Percentiles rank a stretch among this genome's conserved stretches.
phyloP scores from a whole-genome alignment of 2,113 vertebrate species.

The Numenius arquata region DNA sequence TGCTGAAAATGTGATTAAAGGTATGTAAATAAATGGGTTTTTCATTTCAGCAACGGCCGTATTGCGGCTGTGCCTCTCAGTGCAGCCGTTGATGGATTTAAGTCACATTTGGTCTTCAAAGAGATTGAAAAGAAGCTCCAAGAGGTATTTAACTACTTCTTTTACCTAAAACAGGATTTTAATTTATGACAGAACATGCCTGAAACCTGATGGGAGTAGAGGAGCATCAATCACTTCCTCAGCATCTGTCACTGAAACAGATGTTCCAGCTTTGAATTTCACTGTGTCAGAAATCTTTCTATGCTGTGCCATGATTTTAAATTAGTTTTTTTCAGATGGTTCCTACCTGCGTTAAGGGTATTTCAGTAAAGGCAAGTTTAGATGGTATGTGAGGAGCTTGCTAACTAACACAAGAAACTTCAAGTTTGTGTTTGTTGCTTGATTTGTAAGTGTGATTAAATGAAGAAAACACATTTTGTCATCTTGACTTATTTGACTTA shows the following conservation, averaged over 20 bases:
- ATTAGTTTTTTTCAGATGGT: neutral
- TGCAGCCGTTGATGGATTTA: slow-evolving; percentile 82
- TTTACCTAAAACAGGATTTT: neutral
- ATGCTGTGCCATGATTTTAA: neutral
- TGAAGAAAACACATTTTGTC: neutral
- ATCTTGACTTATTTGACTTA: neutral
- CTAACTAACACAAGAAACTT: neutral
- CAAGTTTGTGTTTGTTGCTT: neutral
- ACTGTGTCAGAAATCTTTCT: neutral
- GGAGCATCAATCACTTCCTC: neutral
- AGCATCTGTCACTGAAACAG: neutral
- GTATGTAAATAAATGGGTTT: neutral
- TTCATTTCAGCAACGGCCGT: slow-evolving; percentile 59
- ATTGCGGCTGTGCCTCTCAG: slow-evolving; percentile 77
- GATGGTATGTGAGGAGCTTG: neutral
- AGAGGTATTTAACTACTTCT: slow-evolving; percentile 76
- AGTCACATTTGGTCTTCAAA: slow-evolving; percentile 84
- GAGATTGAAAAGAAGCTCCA: slow-evolving; percentile 91
- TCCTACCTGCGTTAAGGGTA: neutral
- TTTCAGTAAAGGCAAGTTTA: neutral
- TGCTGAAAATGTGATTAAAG: neutral
- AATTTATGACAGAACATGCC: neutral
- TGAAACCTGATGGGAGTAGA: neutral
- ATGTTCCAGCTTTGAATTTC: neutral
- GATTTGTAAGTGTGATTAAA: neutral